Base-by-base conservation (phyloP, 2,888 invertebrate genomes). In the Agonum fuliginosum region DNA sequence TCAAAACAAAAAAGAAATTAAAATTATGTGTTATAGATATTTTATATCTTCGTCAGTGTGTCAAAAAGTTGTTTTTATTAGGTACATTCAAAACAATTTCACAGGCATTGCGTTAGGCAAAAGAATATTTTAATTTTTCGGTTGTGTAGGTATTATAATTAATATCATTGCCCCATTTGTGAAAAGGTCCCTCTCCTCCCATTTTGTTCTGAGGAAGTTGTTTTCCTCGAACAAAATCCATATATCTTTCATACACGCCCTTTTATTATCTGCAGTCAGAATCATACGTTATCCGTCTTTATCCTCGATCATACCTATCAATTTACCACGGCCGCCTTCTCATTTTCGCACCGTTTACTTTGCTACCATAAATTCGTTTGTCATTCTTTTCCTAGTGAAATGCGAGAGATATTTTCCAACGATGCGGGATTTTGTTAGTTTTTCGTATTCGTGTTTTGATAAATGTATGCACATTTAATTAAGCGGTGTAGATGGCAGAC, bases 341-440 rank as follows among this genome's bases (percentile, higher is more conserved):
- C 67, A 75, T 67, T 75, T 67, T 75, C 67, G 75, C 75, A 48
- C 75, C 67, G 43, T 75, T 75, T 75, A 75, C 75, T 37, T 43
- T 48, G 34, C 37, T 46, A 46, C 62, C 30, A 48, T 75, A 67
- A 67, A 67, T 75, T 75, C 22, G 34, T 74, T 34, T 75, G 62
- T 65, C 46, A 43, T 72, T 54, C 22, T 54, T 67, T 34, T 17
- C 30, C 14, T 46, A n/a, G 8, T 24, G 67, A 34, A 20, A 37
- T 30, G 12, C 10, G 20, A 17, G 10, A 17, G 22, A 12, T 20
- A 48, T 48, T 48, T 48, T 48, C 20, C 22, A 48, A 20, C 2
- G 10, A 48, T 22, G n/a, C 2, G 3, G 10, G 20, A 20, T 19
- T 48, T 48, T 48, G 48, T 48, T 48, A 20, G 48, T 48, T 48